Base-by-base conservation (phyloP, 2,888 invertebrate species). In the Agrotis exclamationis region DNA sequence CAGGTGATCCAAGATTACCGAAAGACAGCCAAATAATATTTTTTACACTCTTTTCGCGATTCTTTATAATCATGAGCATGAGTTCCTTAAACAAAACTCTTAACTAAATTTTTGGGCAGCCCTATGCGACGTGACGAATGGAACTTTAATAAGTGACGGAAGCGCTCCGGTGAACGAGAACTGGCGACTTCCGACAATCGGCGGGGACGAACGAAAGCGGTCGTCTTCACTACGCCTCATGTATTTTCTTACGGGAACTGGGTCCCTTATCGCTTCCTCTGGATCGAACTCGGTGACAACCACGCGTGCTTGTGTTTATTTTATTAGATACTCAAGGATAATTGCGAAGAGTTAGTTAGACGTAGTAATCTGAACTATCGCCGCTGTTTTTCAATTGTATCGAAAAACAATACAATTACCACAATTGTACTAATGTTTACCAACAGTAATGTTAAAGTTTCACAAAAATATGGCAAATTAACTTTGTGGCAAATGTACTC, bases 101-200 rank as follows among this genome's bases (percentile, higher is more conserved):
- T 13, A 50, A 20, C 50, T 50, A 20, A 50, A 50, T 33, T 14
- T 18, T 33, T 56, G 22, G 74, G 58, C 81, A 83, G 54, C 86
- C 86, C 87, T 82, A 66, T 50, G 53, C 80, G 76, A 60, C 24
- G 77, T 86, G 84, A 79, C 76, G 77, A 83, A 86, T 85, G 76
- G 83, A 79, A 85, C 80, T 86, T 80, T 82, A 84, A 87, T 87
- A 83, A 82, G 76, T 83, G 80, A 67, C 86, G 87, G 85, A 87
- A 85, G 75, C 84, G 79, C 63, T 72, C 48, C 68, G 74, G 80
- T 76, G 74, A 71, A 74, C 79, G 76, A 78, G 82, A 87, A 87
- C 81, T 85, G 82, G 78, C 67, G 70, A 80, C 85, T 87, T 88
- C 87, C 87, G 83, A 85, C 80, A 70, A 65, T 73, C 11, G 68